Base-by-base conservation (phyloP, 2,888 invertebrate species). In the Keiferia lycopersicella region DNA sequence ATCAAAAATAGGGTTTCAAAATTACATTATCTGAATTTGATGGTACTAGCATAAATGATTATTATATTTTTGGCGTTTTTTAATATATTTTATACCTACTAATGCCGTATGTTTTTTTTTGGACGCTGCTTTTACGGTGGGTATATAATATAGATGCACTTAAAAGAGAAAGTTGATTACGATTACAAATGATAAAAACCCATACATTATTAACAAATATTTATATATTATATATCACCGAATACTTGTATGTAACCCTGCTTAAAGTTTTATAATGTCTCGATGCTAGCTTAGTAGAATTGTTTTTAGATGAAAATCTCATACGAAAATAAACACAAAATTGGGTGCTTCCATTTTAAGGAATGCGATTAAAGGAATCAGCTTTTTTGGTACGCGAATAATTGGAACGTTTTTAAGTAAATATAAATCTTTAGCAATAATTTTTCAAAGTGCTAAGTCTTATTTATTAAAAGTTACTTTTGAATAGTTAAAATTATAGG, bases 101-200 rank as follows among this genome's bases (percentile, higher is more conserved):
- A 66, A 66, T 67, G 74, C 73, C 70, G 81, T 76, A 71, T 80
- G 71, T 85, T 80, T 80, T 73, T n/a, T 79, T 85, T 89, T 86
- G 90, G 90, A 88, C 92, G 92, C 92, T 87, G 92, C 92, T 90
- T 45, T 87, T 69, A 82, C 88, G 93, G 91, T 92, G 92, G 93
- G 88, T 82, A 76, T 41, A 66, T 8, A 53, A 60, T 63, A 70
- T 83, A 91, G 91, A 76, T 91, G 86, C 87, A 90, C 78, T 89
- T 94, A 78, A 94, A 93, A 91, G 92, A 92, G 73, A 91, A 86
- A 83, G 93, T 94, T 76, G 93, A 93, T 66, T 88, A 87, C 73
- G 94, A 94, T 86, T 94, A 94, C 78, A 89, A 93, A 88, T 94
- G 92, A 93, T 91, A 70, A 73, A 70, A 60, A 57, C 34, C 18